Percentiles rank a stretch among this genome's conserved stretches.
phyloP scores from a whole-genome alignment of 2,888 invertebrate genomes.

The Ferdinandea cuprea region DNA sequence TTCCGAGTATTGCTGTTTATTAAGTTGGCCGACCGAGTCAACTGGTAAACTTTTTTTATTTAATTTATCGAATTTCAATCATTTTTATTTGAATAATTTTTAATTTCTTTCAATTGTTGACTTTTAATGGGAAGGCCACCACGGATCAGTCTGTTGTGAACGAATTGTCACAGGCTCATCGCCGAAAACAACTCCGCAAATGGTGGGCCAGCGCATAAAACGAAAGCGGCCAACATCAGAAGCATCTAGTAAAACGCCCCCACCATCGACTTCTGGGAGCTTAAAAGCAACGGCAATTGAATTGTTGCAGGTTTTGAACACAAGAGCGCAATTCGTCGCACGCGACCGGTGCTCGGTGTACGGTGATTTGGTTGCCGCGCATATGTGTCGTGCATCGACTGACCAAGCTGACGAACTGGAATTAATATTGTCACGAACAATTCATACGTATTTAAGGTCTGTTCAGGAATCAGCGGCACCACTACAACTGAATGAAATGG shows the following conservation, averaged over 20 bases:
- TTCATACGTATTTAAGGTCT: constrained; percentile 10
- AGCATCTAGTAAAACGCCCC: constrained; percentile 1
- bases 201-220: constrained; percentile 7
- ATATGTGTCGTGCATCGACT: background rate
- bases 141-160: constrained; percentile 2
- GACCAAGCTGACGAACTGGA: constrained; percentile 5
- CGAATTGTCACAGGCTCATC: background rate
- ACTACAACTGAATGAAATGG: constrained; percentile 1
- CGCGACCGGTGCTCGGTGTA: constrained; percentile 3
- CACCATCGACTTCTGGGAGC: background rate
- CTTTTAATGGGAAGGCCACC: background rate
- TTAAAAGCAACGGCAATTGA: too few relatives aligned
- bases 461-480: constrained; percentile 4
- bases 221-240: constrained; percentile 2
- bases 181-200: background rate
- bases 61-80: background rate
- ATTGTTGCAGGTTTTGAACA: too few relatives aligned
- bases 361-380: constrained; percentile 7
- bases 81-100: too few relatives aligned
- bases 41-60: background rate
- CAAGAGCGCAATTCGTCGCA: background rate
- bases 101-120: background rate
- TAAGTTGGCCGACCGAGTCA: background rate
- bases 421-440: background rate
- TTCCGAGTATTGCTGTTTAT: constrained; percentile 2